phyloP scores from a whole-genome alignment of 92 coral and sea anemone species.

The Epizoanthus stellaris region DNA sequence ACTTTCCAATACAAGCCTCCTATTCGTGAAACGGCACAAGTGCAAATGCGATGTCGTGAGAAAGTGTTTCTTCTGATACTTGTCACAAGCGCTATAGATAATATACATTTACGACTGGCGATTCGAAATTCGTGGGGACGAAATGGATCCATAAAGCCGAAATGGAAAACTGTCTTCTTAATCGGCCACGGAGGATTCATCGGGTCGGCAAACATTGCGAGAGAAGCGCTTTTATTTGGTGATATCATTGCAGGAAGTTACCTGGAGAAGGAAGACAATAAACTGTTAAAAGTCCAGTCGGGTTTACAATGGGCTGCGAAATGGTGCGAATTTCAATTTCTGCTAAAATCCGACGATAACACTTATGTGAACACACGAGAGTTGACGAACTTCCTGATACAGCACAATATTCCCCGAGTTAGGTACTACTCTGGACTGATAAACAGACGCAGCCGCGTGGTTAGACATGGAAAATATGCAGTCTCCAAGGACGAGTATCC shows the following conservation, averaged over 20 bases:
- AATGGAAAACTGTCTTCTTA: constrained; percentile 56
- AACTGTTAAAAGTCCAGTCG: constrained; percentile 48
- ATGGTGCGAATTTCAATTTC: constrained; percentile 40
- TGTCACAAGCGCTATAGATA: constrained; percentile 47
- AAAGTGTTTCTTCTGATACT: constrained; percentile 38
- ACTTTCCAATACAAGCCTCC: neutral
- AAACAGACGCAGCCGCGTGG: constrained; percentile 45
- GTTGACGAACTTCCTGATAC: constrained; percentile 42
- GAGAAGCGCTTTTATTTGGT: constrained; percentile 56
- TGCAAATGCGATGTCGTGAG: neutral
- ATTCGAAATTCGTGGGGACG: constrained; percentile 57
- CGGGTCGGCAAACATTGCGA: constrained; percentile 31
- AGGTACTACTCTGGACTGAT: constrained; percentile 44
- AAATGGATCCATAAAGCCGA: constrained; percentile 45
- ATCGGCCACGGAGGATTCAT: constrained; percentile 32
- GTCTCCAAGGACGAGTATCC: constrained; percentile 53
- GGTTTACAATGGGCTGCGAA: constrained; percentile 58
- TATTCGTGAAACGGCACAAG: too few relatives aligned
- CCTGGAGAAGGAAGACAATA: constrained; percentile 40
- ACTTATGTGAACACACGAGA: constrained; percentile 51
- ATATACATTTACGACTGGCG: constrained; percentile 30
- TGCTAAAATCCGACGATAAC: constrained; percentile 35
- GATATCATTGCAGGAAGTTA: constrained; percentile 56
- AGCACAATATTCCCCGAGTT: constrained; percentile 12
- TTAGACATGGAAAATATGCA: constrained; percentile 35